These are phyloP conservation scores for Maniola jurtina DNA, from an alignment of 1,140 invertebrate species.

Conservation along the genomic window DNA sequence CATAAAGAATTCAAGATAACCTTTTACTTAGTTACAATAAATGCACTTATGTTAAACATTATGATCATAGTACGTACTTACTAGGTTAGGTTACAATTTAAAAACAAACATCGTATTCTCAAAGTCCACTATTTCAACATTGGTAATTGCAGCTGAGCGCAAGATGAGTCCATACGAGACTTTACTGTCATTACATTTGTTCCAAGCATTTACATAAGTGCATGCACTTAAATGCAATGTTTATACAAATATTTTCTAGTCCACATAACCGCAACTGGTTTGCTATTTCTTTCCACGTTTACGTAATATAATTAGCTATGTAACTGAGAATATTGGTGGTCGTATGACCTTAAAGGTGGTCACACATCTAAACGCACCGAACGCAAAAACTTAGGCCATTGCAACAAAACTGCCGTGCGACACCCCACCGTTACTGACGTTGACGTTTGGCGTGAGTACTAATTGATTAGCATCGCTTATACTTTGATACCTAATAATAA, in stretches of 20 bases:
- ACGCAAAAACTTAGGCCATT: no score
- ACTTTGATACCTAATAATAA: no score
- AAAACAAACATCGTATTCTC: neutral
- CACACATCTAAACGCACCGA: neutral
- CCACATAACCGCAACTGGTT: conserved; percentile 20
- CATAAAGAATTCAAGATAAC: neutral
- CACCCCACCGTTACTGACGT: no score
- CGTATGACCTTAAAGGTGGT: conserved; percentile 16
- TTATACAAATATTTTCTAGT: conserved; percentile 27
- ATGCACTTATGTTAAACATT: neutral
- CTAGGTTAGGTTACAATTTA: neutral
- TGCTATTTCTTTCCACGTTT: conserved; percentile 28
- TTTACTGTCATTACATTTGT: conserved; percentile 2
- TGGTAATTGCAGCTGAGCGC: neutral
- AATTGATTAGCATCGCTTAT: no score
- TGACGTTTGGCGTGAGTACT: no score
- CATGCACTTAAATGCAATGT: conserved; percentile 12
- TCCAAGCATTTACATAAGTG: conserved; percentile 11
- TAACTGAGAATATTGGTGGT: conserved; percentile 24
- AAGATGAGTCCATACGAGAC: neutral
- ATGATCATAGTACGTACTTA: neutral
- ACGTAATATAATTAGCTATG: conserved; percentile 23
- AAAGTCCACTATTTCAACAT: conserved; percentile 1
- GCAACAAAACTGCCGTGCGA: no score
- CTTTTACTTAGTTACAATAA: neutral